Evolutionary conservation across 2,888 invertebrate species (phyloP), one percentile per base, ranked within the genome.

Genomic region (Mesodorylaimus sp.): DNA sequence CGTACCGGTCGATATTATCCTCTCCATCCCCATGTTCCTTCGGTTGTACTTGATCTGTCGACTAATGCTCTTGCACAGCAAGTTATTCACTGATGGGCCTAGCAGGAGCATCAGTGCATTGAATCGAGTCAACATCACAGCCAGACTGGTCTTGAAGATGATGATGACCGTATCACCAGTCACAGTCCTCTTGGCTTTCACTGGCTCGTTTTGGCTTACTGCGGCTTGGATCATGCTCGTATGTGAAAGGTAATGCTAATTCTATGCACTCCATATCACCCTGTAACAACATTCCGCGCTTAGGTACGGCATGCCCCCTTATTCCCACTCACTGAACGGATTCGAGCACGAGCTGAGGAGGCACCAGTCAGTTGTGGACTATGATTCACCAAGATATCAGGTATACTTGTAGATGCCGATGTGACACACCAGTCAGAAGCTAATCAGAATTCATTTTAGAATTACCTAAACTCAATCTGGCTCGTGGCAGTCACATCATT

Each of bases 401-500:
- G n/a, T n/a, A n/a, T n/a, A n/a, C n/a, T n/a, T n/a, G n/a, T n/a
- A n/a, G n/a, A n/a, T n/a, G n/a, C n/a, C n/a, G n/a, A n/a, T n/a
- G n/a, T n/a, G n/a, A n/a, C n/a, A n/a, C n/a, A n/a, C n/a, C n/a
- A n/a, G n/a, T n/a, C n/a, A n/a, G n/a, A n/a, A n/a, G n/a, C n/a
- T n/a, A n/a, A n/a, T n/a, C n/a, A n/a, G n/a, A n/a, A n/a, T n/a
- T n/a, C n/a, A 46, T 37, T 36, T 23, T 53, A 60, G 47, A 60
- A 60, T 50, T 65, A 64, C 49, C 58, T 71, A 32, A 95, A 95
- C 77, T 88, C 95, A 67, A 91, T 97, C 87, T 97, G 97, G 95
- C 81, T 97, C 74, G 93, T 97, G 73, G 91, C 95, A 68, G 95
- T 97, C 70, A 97, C 97, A 66, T 97, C 99, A 78, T 81, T 99